Evolutionary conservation across 2,113 vertebrate genomes (phyloP), one percentile per base, ranked within the genome.

Genomic region (Zosterops hypoxanthus): DNA sequence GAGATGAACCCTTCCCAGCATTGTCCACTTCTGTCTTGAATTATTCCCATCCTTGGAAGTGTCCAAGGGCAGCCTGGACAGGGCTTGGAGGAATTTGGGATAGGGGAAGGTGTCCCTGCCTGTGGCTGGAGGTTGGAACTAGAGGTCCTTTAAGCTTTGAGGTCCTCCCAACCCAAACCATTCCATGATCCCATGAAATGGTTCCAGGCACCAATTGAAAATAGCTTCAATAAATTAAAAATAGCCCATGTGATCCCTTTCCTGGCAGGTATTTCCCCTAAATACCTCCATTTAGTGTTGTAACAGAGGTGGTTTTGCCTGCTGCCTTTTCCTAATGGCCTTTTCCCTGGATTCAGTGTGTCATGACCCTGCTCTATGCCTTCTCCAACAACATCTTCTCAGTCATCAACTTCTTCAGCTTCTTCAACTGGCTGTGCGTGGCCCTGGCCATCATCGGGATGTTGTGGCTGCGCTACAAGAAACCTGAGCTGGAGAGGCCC

Each of bases 351-450:
- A 52, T 69, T 4, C 98, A 99, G 99, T 99, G 99, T 44, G 0
- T 98, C 95, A 99, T 99, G 99, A 99, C 99, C 17, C 97, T 99
- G 94, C 98, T 99, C 18, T 99, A 99, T 14, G 99, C 99, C 94
- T 99, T 99, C 98, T 99, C 99, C 97, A 98, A 97, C 3, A 98
- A 99, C 97, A 99, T 99, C 84, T 99, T 99, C 98, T 99, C 99
- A 5, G 99, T 99, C 97, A 99, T 99, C 94, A 99, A 99, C 98
- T 99, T 99, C 98, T 99, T 99, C 98, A 99, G 99, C 98, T 99
- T 99, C 98, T 99, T 99, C 97, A 99, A 99, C 98, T 99, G 99
- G 99, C 98, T 99, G 12, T 99, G 99, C 4, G 99, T 99, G 91
- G 99, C 99, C 52, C 95, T 99, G 98, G 99, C 99, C 19, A 99